Base-by-base conservation (phyloP, 2,113 vertebrate genomes). In the Sphyrna mokarran region DNA sequence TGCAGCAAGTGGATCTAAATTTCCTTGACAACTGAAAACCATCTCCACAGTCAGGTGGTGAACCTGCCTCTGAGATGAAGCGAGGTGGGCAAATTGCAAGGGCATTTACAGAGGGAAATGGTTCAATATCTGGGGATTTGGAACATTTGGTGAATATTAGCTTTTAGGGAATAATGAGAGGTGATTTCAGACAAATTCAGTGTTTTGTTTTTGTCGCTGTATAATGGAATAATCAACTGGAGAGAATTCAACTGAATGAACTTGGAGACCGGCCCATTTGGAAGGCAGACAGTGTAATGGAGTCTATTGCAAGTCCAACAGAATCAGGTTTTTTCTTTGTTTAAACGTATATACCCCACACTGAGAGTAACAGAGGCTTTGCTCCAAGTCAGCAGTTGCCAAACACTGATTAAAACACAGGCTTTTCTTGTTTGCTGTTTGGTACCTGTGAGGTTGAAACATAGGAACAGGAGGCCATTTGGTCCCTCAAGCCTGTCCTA, bases 291-390 rank as follows among this genome's bases (percentile, higher is more conserved):
- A 70, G 43, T 5, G 26, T 95, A 95, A 95, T 76, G 68, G 69
- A 95, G 94, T 48, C 68, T 29, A 68, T 8, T 33, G 43, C 40
- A 54, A 72, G 23, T 93, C 69, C 37, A 95, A 72, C 40, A 76
- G 91, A 95, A 76, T 72, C 69, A 48, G 61, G 58, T 63, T 90
- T 72, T 72, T 43, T n/a, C 63, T 95, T 48, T 95, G 69, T 48
- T 72, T 95, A 72, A 72, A 72, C 54, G 72, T 76, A 72, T 33
- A 40, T 76, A 3, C 40, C 22, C 89, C 61, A 66, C 68, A 72
- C 23, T 3, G 33, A 70, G 68, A 95, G 11, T 43, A 76, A 3
- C 6, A 37, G 89, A 20, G 26, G 69, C 69, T 70, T 72, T 16
- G 22, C 23, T 70, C 68, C 69, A 70, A 54, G 37, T 94, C 66